Evolutionary conservation across 2,797 vertebrate species (phyloP).

Genomic region (Heliangelus exortis): DNA sequence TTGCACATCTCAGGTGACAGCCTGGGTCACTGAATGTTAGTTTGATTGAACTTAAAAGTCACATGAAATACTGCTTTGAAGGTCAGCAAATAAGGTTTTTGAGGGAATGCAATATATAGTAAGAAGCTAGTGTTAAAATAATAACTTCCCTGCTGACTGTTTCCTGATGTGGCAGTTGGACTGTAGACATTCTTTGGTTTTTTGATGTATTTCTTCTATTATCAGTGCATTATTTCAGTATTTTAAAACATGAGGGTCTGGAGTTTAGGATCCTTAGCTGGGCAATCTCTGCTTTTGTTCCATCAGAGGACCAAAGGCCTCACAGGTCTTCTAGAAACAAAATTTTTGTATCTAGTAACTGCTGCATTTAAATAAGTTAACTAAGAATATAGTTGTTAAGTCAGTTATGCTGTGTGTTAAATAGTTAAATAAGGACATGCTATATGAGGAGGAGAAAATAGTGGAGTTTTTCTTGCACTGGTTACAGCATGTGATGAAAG

Average conservation of each 20-base stretch:
- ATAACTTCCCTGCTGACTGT: not conserved
- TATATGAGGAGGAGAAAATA: not conserved
- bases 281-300: not conserved
- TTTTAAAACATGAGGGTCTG: not conserved
- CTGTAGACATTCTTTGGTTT: not conserved
- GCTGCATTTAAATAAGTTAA: not conserved
- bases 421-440: not conserved
- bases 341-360: not conserved
- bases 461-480: not conserved
- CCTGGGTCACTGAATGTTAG: not conserved
- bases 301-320: not conserved
- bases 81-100: not conserved
- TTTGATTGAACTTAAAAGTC: conserved; percentile 40
- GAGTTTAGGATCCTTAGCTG: not conserved
- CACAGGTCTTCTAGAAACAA: not conserved
- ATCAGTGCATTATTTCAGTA: not conserved
- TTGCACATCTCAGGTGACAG: not conserved
- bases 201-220: not conserved
- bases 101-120: not conserved
- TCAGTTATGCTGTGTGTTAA: not conserved
- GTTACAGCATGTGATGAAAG: not conserved
- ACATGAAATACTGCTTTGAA: not conserved
- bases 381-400: not conserved
- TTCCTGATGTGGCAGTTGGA: not conserved
- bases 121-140: not conserved